Conservation (phyloP, 2,888 invertebrate genomes). For the Nipponacmea schrenckii region DNA sequence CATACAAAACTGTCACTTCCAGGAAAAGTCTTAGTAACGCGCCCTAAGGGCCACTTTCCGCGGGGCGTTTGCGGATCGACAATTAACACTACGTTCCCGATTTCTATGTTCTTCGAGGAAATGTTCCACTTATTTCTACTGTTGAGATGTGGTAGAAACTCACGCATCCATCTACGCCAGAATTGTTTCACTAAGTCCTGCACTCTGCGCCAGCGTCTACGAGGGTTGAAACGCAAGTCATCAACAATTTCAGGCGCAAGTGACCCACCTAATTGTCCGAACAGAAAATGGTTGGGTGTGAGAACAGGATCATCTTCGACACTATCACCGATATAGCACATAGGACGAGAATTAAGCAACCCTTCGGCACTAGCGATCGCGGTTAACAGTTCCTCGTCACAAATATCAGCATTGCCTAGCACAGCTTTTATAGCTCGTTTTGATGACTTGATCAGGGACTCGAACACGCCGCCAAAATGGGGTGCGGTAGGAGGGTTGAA, state of each 20-base stretch:
- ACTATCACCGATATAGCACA: conserved; percentile 3
- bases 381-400: conserved; percentile 33
- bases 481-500: conserved; percentile 37
- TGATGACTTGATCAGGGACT: conserved; percentile 31
- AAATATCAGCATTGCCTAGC: conserved; percentile 28
- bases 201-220: background rate
- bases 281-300: background rate
- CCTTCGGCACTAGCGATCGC: conserved; percentile 13
- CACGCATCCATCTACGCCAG: conserved; percentile 7
- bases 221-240: background rate
- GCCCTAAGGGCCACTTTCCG: conserved; percentile 7
- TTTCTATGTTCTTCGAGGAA: conserved; percentile 1
- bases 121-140: conserved; percentile 1
- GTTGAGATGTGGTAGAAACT: conserved; percentile 10
- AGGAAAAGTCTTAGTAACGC: background rate
- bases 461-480: conserved; percentile 35
- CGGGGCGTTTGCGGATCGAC: conserved; percentile 9
- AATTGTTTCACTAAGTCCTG: background rate
- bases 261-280: background rate
- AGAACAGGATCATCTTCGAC: background rate
- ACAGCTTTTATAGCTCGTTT: conserved; percentile 34
- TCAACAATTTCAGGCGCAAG: background rate
- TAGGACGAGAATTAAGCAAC: background rate
- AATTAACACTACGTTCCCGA: conserved; percentile 2
- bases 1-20: background rate